These are phyloP conservation scores for Rhinella marina DNA, from an alignment of 2,797 vertebrate species.

Conservation along the genomic window DNA sequence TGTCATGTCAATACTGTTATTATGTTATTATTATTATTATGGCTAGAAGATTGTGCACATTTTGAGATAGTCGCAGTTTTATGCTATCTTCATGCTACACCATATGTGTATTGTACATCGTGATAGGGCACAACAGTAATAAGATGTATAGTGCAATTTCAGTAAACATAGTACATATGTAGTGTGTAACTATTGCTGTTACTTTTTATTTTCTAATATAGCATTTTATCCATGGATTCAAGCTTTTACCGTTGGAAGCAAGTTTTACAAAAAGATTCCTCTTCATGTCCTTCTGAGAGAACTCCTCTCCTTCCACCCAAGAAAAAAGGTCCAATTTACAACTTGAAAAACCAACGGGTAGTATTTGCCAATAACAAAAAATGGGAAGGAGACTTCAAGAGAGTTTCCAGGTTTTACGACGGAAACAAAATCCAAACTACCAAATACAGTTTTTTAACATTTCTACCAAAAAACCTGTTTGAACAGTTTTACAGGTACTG, in stretches of 20 bases:
- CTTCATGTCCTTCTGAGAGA: conserved; percentile 63
- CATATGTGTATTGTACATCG: neutral
- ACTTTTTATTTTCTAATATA: conserved; percentile 39
- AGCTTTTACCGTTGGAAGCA: conserved; percentile 66
- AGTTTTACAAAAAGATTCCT: neutral
- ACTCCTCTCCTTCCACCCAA: conserved; percentile 67
- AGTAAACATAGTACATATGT: neutral
- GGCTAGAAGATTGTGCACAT: too few relatives aligned
- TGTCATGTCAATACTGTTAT: too few relatives aligned
- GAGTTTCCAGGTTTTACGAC: conserved; percentile 61
- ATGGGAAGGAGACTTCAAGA: conserved; percentile 64
- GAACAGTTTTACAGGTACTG: conserved; percentile 77
- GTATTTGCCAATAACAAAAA: conserved; percentile 70
- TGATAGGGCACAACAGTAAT: too few relatives aligned
- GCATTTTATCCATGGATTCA: conserved; percentile 72
- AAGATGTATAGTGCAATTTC: too few relatives aligned
- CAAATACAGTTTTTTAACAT: conserved; percentile 74
- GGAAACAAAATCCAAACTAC: conserved; percentile 74
- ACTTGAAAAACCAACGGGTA: conserved; percentile 61
- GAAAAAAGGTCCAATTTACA: conserved; percentile 24
- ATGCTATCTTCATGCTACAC: too few relatives aligned
- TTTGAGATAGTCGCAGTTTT: too few relatives aligned
- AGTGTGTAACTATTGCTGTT: neutral
- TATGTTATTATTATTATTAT: too few relatives aligned
- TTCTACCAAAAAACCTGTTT: conserved; percentile 75